These are phyloP conservation scores for Megaceryle maxima DNA, from an alignment of 2,113 vertebrate species.

Conservation along the genomic window DNA sequence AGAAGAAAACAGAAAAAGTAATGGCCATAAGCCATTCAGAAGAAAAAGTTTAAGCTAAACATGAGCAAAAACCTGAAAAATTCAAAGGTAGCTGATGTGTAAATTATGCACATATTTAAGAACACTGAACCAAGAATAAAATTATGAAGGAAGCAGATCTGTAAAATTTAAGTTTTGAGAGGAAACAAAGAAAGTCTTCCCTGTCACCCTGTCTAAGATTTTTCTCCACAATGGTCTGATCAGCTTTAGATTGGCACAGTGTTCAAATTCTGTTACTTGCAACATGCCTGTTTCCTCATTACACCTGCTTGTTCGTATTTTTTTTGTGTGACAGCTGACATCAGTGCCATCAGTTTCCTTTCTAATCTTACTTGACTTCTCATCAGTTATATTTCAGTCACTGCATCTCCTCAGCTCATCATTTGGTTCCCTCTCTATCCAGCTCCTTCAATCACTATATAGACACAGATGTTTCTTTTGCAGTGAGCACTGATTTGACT, in stretches of 20 bases:
- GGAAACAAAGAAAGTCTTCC: not conserved
- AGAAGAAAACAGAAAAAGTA: slow-evolving; percentile 27
- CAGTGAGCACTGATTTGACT: not conserved
- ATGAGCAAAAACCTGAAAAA: slow-evolving; percentile 3
- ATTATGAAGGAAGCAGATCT: not conserved
- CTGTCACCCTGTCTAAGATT: not conserved
- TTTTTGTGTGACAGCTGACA: not conserved
- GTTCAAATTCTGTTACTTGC: not conserved
- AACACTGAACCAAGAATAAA: not conserved
- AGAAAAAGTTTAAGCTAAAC: slow-evolving; percentile 34
- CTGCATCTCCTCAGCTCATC: not conserved
- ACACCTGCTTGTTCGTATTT: not conserved
- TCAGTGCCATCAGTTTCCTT: not conserved
- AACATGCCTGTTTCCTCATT: not conserved
- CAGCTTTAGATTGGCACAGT: not conserved
- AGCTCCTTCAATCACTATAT: not conserved
- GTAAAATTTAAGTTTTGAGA: not conserved
- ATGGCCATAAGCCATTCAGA: slow-evolving; percentile 2
- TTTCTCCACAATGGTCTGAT: not conserved
- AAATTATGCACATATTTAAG: slow-evolving; percentile 16
- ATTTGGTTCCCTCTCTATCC: not conserved
- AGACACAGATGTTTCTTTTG: not conserved
- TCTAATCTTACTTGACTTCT: not conserved
- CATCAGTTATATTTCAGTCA: not conserved
- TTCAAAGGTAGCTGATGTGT: not conserved